These are phyloP conservation scores for Trichechus manatus DNA, from an alignment of 2,113 vertebrate genomes.

Conservation along the genomic window DNA sequence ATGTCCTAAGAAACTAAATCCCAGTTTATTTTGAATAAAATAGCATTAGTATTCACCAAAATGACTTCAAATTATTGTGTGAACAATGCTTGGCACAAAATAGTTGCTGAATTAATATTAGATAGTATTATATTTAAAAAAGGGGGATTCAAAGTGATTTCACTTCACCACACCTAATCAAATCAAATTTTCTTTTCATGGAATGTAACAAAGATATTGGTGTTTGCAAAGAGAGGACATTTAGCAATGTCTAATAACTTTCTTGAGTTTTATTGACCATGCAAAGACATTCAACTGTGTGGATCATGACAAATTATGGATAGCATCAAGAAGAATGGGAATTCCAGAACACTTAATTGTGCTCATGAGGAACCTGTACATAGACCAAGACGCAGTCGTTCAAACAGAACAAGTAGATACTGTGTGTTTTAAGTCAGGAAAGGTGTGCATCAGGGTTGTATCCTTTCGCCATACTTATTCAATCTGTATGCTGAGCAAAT, in stretches of 20 bases:
- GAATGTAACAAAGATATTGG: not conserved
- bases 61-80: not conserved
- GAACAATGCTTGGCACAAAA: not conserved
- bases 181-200: not conserved
- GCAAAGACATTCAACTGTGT: no score
- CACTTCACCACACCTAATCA: not conserved
- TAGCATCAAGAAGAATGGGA: no score
- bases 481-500: no score
- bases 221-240: not conserved
- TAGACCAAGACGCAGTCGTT: no score
- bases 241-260: not conserved
- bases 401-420: no score
- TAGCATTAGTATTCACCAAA: not conserved
- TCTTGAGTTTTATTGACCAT: no score
- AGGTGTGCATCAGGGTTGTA: no score
- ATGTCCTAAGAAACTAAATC: not conserved
- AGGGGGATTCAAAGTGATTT: not conserved
- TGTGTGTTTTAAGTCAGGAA: no score
- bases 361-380: no score
- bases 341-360: no score
- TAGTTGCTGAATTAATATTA: not conserved
- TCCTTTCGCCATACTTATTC: no score
- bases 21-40: not conserved
- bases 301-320: no score
- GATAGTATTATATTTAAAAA: not conserved